Evolutionary conservation across 2,113 vertebrate species (phyloP), one percentile per base, ranked within the genome.

Genomic region (Carollia perspicillata): DNA sequence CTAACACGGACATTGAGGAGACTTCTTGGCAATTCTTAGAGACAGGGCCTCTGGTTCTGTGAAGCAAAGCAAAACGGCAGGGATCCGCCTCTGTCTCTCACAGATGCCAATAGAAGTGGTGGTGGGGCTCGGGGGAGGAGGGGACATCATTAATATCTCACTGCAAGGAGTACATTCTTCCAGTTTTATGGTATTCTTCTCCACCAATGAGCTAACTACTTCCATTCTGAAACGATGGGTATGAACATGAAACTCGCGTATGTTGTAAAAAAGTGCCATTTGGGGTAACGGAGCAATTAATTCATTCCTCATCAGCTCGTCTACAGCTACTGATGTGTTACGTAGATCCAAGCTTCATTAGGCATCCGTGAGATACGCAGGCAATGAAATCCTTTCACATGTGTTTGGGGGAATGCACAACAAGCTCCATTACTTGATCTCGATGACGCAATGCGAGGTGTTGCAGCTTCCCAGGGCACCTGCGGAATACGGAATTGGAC

Each of bases 211-310:
- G 63, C 40, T 87, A 94, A 60, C 44, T 90, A 23, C 30, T 53
- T 79, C 49, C n/a, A 9, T 49, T 92, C 35, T 37, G 37, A 90
- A 87, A 74, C 93, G 72, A 89, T n/a, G 60, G 16, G 30, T 66
- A 96, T 55, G 30, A 72, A 80, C 44, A 40, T 33, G 33, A 78
- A 95, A 84, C 75, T 89, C 55, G 44, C 60, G 47, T 44, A 11
- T 83, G 77, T 79, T 92, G n/a, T 77, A 96, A 89, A 96, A 66
- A 63, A 30, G 40, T 87, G 58, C 63, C 68, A 71, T 96, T 94
- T 94, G 63, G 65, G 86, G 94, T 93, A 78, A 69, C 74, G 66
- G 44, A 51, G 35, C 89, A 91, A 96, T 95, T 95, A 85, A 91
- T 95, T 60, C 69, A 79, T 88, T 86, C 90, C 83, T 87, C 77